Evolutionary conservation across 2,113 vertebrate species (phyloP), one percentile per base, ranked within the genome.

Genomic region (Panurus biarmicus): DNA sequence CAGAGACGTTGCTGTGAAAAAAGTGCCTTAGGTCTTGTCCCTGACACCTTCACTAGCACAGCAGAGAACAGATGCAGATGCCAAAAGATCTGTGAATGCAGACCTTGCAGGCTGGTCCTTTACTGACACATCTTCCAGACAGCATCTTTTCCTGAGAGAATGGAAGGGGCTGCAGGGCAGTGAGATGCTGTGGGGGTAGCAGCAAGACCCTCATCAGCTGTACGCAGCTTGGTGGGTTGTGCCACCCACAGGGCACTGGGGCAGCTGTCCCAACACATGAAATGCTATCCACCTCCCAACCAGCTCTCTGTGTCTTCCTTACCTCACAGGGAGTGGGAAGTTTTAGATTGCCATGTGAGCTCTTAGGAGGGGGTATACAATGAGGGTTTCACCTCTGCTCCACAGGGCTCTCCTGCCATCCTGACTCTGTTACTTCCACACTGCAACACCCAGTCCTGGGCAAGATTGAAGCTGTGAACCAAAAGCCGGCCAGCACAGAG

Each of bases 201-300:
- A 67, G 65, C 21, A 48, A 62, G 47, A 35, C 47, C 38, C 57
- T 54, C 9, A 5, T 6, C 48, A 47, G 31, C 2, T 26, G 47
- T 50, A 36, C 51, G 15, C 26, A 47, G 33, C 0, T 0, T 3
- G 6, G 21, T 1, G 8, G 3, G 24, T 15, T 57, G 36, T 79
- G 36, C 22, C 50, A 48, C 17, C 25, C 53, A 40, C 3, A 14
- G 42, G 25, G 53, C 58, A 14, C 71, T 53, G 53, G 40, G 28
- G 16, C 18, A 6, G 33, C 24, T 89, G 45, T 44, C 58, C 56
- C 48, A 3, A 38, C 58, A 10, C 2, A 23, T 9, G 16, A 58
- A 58, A 40, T 36, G 25, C 35, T 54, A 25, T 42, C 45, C 60
- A 50, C 24, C 19, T 86, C 51, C 29, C 45, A 45, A 33, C 21